A percentile compares a stretch with the other conserved stretches of the same genome.
Evolutionary conservation across 2,888 invertebrate species (phyloP).

Genomic region (Amitus sp.): DNA sequence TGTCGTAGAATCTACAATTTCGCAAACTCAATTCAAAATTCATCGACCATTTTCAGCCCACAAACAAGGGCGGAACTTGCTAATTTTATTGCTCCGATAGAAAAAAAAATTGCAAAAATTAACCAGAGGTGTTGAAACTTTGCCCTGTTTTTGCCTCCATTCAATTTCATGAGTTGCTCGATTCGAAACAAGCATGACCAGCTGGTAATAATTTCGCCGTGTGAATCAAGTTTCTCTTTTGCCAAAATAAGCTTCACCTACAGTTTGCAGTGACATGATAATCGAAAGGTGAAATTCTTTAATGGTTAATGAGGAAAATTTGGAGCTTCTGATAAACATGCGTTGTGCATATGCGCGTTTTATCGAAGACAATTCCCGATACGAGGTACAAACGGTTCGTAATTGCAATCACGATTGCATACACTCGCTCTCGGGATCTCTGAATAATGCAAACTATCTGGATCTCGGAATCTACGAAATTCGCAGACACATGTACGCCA

Average conservation of each 20-base stretch:
- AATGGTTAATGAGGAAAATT: too few species aligned
- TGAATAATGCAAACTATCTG: conserved; percentile 45
- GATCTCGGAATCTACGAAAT: conserved; percentile 41
- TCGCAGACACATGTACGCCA: conserved; percentile 42
- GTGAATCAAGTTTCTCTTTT: conserved; percentile 20
- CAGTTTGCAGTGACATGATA: not conserved
- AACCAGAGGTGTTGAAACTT: conserved; percentile 26
- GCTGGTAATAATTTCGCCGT: conserved; percentile 11
- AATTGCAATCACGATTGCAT: conserved; percentile 44
- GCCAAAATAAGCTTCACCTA: not conserved
- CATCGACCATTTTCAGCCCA: not conserved
- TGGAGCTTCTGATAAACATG: too few species aligned
- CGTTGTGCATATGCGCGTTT: conserved; percentile 8
- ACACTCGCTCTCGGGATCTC: conserved; percentile 32
- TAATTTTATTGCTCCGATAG: too few species aligned
- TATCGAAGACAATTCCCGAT: conserved; percentile 18
- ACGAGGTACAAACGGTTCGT: conserved; percentile 31
- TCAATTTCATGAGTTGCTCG: conserved; percentile 47
- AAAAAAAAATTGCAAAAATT: not conserved
- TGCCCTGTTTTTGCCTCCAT: conserved; percentile 44
- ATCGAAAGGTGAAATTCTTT: too few species aligned
- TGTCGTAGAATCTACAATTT: conserved; percentile 8
- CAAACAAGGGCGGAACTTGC: too few species aligned
- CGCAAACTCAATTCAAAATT: not conserved
- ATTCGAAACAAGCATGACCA: conserved; percentile 39